Base-by-base conservation (phyloP, 2,797 vertebrate species). In the Yasuhikotakia modesta region DNA sequence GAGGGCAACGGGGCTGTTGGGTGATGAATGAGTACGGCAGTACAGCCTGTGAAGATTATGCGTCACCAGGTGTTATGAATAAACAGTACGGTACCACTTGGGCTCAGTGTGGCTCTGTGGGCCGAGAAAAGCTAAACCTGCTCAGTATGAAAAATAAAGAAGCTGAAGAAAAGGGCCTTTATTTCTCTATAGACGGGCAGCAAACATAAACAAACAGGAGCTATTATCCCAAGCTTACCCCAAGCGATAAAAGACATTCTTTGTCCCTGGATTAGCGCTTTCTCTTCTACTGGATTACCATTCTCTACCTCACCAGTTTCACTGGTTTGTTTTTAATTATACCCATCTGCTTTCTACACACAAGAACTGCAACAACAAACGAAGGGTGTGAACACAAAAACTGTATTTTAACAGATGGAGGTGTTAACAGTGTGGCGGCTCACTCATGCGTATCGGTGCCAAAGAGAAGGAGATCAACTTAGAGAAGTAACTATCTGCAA, bases 121-220 rank as follows among this genome's bases (percentile, higher is more conserved):
- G 80, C 81, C 85, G 89, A 87, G 88, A 82, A 86, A 87, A 89
- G 87, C 76, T 79, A 77, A 89, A 85, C 83, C 85, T 81, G 43
- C 83, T 87, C 82, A 73, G 83, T 83, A 83, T 89, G 79, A 89
- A 90, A 92, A 93, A 91, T 89, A 93, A 92, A 19, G 81, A 86
- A 83, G 81, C 67, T 58, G n/a, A 71, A 66, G 74, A 70, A 58
- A 73, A 80, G 64, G 55, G 71, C 53, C 75, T 61, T 58, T 30
- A 63, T 84, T 79, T 64, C 76, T 80, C 65, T 22, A 58, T 73
- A 82, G 79, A 81, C 32, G 48, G 39, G 24, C 50, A 14, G 69
- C 63, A 60, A 88, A 83, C 46, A 69, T 81, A 88, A 86, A 90
- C 79, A 91, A 89, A 90, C 85, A 88, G 24, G 65, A 60, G 55